These are phyloP conservation scores for Diaprepes abbreviatus DNA, from an alignment of 2,888 invertebrate genomes.

Conservation along the genomic window DNA sequence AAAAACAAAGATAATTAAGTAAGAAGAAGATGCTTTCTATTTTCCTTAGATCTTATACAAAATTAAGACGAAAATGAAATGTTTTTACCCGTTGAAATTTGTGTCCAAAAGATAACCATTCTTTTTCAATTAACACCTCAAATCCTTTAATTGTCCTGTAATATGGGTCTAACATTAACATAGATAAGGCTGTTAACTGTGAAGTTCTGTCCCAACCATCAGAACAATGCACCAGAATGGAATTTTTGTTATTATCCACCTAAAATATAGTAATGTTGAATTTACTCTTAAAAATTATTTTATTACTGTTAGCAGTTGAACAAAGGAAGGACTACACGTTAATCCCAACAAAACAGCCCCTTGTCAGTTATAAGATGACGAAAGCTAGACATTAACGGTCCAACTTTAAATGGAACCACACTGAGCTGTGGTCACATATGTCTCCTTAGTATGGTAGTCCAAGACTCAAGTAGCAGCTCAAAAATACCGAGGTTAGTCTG, in stretches of 20 bases:
- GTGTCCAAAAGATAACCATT: conserved; percentile 98
- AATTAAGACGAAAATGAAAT: too few species aligned
- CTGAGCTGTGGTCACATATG: too few species aligned
- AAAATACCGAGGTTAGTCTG: too few species aligned
- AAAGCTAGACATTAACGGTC: too few species aligned
- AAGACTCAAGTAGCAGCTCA: too few species aligned
- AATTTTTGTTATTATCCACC: conserved; percentile 84
- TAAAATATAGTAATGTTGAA: conserved; percentile 54
- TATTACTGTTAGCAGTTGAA: too few species aligned
- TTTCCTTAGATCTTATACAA: not conserved
- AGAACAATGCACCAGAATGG: conserved; percentile 95
- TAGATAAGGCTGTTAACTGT: conserved; percentile 93
- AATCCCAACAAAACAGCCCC: too few species aligned
- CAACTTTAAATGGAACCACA: too few species aligned
- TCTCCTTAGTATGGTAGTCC: too few species aligned
- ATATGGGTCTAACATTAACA: conserved; percentile 97
- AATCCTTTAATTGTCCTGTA: conserved; percentile 95
- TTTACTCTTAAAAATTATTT: too few species aligned
- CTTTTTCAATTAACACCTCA: conserved; percentile 96
- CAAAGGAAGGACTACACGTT: too few species aligned
- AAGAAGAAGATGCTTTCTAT: conserved; percentile 12
- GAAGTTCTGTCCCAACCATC: conserved; percentile 93
- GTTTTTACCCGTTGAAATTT: conserved; percentile 92
- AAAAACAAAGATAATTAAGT: conserved; percentile 6
- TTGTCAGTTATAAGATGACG: too few species aligned